A percentile compares a stretch with the other conserved stretches of the same genome.
These are phyloP conservation scores for Bradypus variegatus DNA, from an alignment of 2,797 vertebrate species.

Conservation along the genomic window DNA sequence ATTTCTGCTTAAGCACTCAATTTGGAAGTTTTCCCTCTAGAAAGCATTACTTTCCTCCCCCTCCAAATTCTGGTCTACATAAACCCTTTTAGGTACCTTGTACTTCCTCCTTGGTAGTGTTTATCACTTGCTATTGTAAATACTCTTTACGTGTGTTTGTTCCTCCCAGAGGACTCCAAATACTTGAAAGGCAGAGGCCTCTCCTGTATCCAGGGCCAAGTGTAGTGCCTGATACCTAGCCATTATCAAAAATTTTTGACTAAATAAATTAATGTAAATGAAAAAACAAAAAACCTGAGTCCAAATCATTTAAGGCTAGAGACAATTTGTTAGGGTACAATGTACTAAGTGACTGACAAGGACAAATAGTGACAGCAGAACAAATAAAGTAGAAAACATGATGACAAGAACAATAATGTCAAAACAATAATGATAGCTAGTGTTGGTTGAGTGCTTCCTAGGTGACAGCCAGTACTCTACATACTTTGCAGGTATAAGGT, in stretches of 20 bases:
- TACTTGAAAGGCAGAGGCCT: background rate
- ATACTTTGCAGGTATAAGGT: background rate
- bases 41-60: background rate
- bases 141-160: background rate
- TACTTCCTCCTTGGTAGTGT: background rate
- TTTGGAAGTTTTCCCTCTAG: background rate
- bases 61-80: background rate
- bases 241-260: background rate
- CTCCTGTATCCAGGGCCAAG: background rate
- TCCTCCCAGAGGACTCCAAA: background rate
- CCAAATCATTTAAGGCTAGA: background rate
- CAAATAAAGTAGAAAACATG: background rate
- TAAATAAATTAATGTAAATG: background rate
- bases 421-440: background rate
- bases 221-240: background rate
- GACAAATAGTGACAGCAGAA: background rate
- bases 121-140: background rate
- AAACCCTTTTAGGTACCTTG: background rate
- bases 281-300: background rate
- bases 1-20: background rate
- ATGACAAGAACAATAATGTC: background rate
- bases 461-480: background rate
- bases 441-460: background rate
- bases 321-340: background rate
- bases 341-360: background rate